Conservation (phyloP, 2,888 invertebrate genomes). For the Lamellibrachia columna region DNA sequence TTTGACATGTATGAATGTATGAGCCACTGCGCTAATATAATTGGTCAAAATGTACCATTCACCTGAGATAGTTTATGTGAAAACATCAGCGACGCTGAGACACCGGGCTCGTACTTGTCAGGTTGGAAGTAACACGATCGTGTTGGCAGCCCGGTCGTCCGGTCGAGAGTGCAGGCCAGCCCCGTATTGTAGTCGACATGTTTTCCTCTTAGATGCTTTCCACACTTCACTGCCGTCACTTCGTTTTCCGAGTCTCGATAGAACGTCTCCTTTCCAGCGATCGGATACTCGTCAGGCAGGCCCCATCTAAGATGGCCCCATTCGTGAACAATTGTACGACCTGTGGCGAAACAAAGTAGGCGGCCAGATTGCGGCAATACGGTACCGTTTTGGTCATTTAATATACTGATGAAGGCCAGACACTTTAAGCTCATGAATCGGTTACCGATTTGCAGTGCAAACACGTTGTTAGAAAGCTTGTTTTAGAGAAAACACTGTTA, state of each 20-base stretch:
- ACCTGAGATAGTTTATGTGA: background rate
- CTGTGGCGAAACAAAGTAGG: background rate
- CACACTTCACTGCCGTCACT: background rate
- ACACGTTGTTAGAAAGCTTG: too few relatives aligned
- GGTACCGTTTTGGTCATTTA: too few relatives aligned
- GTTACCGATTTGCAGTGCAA: too few relatives aligned
- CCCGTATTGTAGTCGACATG: background rate
- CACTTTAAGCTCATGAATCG: too few relatives aligned
- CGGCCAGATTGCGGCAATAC: background rate
- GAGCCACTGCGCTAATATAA: too few relatives aligned
- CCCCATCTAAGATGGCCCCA: constrained; percentile 10
- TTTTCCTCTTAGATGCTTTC: background rate
- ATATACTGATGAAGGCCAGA: too few relatives aligned
- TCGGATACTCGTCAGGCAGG: background rate
- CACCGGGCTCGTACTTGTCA: background rate
- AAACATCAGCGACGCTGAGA: background rate
- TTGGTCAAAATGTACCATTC: background rate
- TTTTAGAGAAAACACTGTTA: too few relatives aligned
- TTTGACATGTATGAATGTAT: too few relatives aligned
- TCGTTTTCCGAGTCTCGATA: background rate
- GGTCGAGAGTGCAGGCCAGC: background rate
- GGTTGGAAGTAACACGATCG: background rate
- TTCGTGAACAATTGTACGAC: background rate
- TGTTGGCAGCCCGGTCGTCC: background rate
- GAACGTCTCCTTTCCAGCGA: background rate